A percentile compares a stretch with the other conserved stretches of the same genome.
Evolutionary conservation across 1,140 invertebrate genomes (phyloP).

Genomic region (Microplitis mediator): DNA sequence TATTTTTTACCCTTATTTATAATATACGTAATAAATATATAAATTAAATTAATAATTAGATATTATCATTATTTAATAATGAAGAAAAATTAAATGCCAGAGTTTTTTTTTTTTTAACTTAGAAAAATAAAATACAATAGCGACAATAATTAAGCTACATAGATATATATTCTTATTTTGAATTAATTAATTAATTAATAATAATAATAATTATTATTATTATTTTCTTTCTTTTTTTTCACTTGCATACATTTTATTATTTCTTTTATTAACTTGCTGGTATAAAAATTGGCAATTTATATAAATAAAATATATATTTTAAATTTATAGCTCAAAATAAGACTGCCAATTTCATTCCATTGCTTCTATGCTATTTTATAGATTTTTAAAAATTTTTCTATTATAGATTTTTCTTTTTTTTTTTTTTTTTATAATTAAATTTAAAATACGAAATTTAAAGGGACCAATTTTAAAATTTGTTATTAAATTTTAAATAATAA

Average conservation of each 20-base stretch:
- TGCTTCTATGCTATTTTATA: neutral
- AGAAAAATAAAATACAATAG: too few relatives aligned
- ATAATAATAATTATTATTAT: neutral
- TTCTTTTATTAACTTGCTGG: neutral
- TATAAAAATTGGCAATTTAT: neutral
- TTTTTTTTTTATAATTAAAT: neutral
- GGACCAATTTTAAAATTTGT: too few relatives aligned
- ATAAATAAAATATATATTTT: neutral
- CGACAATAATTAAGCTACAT: too few relatives aligned
- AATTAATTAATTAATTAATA: neutral
- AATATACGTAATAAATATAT: too few relatives aligned
- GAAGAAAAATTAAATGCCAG: too few relatives aligned
- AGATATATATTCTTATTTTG: too few relatives aligned
- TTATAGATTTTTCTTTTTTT: neutral
- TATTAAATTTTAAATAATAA: too few relatives aligned
- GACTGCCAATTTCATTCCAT: conserved; percentile 45
- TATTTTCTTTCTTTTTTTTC: conserved; percentile 2
- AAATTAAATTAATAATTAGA: too few relatives aligned
- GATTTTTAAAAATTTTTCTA: neutral
- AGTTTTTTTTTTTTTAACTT: too few relatives aligned
- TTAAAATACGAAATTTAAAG: too few relatives aligned
- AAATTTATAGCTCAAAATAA: conserved; percentile 50
- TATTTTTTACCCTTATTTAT: too few relatives aligned
- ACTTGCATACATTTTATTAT: neutral
- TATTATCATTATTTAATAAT: too few relatives aligned